A percentile compares a stretch with the other conserved stretches of the same genome.
Evolutionary conservation across 37 sponge, comb jelly and placozoan genomes (phyloP).

Genomic region (Cladorhizidae sp.): DNA sequence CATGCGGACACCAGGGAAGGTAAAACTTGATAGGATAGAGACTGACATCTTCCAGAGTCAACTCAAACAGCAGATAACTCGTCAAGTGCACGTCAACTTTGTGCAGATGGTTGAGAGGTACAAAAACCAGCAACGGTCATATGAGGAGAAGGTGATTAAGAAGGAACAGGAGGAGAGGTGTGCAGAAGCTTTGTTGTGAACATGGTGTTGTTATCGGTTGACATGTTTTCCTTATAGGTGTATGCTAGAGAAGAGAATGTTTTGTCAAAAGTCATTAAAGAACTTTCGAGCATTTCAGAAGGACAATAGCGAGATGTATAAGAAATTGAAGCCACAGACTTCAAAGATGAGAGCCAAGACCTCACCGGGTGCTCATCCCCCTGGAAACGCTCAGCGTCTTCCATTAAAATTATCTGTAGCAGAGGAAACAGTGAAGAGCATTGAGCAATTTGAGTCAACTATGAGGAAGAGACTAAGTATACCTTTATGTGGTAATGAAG

Average conservation of each 20-base stretch:
- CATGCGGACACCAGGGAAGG: slow-evolving; percentile 66
- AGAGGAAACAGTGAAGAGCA: slow-evolving; percentile 18
- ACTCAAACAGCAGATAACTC: slow-evolving; percentile 78
- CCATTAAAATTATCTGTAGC: slow-evolving; percentile 5
- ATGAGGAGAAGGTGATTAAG: slow-evolving; percentile 15
- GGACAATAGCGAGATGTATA: slow-evolving; percentile 50
- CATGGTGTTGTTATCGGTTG: background rate
- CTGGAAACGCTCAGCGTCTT: background rate
- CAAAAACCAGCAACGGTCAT: slow-evolving; percentile 43
- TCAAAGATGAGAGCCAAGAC: background rate
- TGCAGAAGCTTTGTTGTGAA: background rate
- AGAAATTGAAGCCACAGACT: slow-evolving; percentile 40
- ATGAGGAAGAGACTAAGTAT: background rate
- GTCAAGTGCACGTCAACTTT: slow-evolving; percentile 88
- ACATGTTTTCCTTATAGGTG: background rate
- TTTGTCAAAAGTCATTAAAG: slow-evolving; percentile 55
- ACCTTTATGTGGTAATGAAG: background rate
- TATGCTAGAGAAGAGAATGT: slow-evolving; percentile 28
- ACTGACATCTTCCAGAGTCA: slow-evolving; percentile 66
- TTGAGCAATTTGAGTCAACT: slow-evolving; percentile 21
- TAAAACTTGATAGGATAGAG: slow-evolving; percentile 68
- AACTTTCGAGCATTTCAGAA: slow-evolving; percentile 39
- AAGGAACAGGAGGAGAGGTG: slow-evolving; percentile 19
- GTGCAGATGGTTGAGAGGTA: slow-evolving; percentile 73
- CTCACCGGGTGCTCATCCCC: background rate